These are phyloP conservation scores for Hemibagrus wyckioides DNA, from an alignment of 2,113 vertebrate genomes.

Conservation along the genomic window DNA sequence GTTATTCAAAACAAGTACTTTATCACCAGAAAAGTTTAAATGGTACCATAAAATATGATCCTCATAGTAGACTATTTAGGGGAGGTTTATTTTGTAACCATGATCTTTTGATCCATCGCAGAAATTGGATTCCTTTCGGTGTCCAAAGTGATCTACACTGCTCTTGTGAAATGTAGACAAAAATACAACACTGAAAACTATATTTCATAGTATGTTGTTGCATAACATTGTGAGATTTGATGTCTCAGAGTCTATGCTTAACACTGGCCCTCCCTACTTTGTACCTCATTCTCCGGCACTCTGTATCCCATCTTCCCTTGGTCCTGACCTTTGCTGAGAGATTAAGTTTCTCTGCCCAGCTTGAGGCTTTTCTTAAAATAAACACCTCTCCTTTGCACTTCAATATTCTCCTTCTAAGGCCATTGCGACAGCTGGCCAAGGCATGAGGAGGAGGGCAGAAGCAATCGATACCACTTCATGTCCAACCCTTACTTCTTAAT, in stretches of 20 bases:
- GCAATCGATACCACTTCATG: conserved; percentile 69
- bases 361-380: conserved; percentile 77
- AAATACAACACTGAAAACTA: conserved; percentile 2
- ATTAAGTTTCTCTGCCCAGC: conserved; percentile 77
- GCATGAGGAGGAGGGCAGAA: conserved; percentile 59
- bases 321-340: conserved; percentile 77
- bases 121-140: not conserved
- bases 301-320: conserved; percentile 64
- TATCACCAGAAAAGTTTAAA: not conserved
- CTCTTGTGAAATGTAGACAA: conserved; percentile 21
- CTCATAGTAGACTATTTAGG: not conserved
- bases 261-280: conserved; percentile 18
- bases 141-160: not conserved
- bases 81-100: not conserved
- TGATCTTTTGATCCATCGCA: not conserved
- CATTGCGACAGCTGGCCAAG: conserved; percentile 74
- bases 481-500: conserved; percentile 56
- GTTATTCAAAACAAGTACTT: not conserved
- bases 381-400: conserved; percentile 64
- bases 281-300: conserved; percentile 54
- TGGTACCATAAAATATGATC: not conserved
- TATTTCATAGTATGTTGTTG: conserved; percentile 45
- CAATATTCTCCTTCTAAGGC: conserved; percentile 81
- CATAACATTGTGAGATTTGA: conserved; percentile 36
- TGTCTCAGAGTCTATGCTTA: conserved; percentile 8